These are phyloP conservation scores for Thalassaphorura encarpata DNA, from an alignment of 1,140 invertebrate species.

Conservation along the genomic window DNA sequence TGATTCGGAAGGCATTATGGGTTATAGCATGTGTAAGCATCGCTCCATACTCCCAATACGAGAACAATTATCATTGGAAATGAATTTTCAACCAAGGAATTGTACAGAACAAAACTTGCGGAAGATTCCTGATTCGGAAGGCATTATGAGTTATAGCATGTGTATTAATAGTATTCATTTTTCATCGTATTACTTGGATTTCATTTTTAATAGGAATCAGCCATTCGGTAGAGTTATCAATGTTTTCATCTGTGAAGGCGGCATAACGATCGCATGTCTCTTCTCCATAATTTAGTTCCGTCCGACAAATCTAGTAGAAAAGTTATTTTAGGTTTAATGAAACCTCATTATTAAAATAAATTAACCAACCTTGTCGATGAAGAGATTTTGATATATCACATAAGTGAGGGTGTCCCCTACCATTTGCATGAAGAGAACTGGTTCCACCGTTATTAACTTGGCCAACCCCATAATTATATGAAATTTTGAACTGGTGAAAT, in stretches of 20 bases:
- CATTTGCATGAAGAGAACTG: conserved; percentile 25
- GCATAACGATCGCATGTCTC: conserved; percentile 5
- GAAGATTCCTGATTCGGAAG: conserved; percentile 49
- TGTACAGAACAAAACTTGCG: conserved; percentile 47
- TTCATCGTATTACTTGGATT: conserved; percentile 20
- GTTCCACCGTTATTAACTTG: conserved; percentile 29
- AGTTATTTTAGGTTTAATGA: too few species aligned
- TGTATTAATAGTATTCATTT: too few species aligned
- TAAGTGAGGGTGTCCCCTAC: conserved; percentile 27
- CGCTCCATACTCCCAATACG: conserved; percentile 52
- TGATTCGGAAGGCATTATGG: too few species aligned
- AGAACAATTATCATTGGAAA: conserved; percentile 47
- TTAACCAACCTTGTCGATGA: conserved; percentile 32
- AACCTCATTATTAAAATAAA: too few species aligned
- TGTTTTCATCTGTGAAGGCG: conserved; percentile 6
- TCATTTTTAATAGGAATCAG: conserved; percentile 16
- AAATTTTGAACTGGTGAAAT: too few species aligned
- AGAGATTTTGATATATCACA: conserved; percentile 29
- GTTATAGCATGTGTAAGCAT: conserved; percentile 46
- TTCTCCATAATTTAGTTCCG: conserved; percentile 12
- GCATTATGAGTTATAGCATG: conserved; percentile 34
- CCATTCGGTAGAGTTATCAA: conserved; percentile 7
- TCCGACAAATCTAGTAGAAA: conserved; percentile 14
- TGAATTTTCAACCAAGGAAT: conserved; percentile 49
- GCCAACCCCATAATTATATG: too few species aligned